phyloP scores from a whole-genome alignment of 2,888 invertebrate species.

The Stictocephala bisonia region DNA sequence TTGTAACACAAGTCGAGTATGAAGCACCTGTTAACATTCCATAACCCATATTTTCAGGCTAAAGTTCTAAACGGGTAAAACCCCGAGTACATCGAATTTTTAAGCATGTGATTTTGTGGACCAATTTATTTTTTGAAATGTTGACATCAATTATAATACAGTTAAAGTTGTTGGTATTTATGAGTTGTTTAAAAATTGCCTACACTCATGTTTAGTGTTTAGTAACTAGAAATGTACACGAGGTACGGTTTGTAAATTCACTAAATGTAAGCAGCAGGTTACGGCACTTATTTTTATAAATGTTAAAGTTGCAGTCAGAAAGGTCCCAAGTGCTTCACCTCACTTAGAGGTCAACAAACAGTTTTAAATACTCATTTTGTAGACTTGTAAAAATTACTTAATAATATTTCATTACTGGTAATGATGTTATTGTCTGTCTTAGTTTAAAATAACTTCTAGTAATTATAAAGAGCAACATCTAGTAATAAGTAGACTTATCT shows the following conservation, averaged over 20 bases:
- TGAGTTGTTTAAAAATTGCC: constrained; percentile 31
- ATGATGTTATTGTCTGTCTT: constrained; percentile 44
- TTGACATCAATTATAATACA: constrained; percentile 19
- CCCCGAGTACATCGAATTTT: constrained; percentile 56
- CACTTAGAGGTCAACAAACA: constrained; percentile 33
- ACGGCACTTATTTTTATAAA: constrained; percentile 34
- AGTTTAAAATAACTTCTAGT: constrained; percentile 39
- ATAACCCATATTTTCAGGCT: constrained; percentile 42
- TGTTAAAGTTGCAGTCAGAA: constrained; percentile 11
- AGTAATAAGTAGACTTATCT: constrained; percentile 43
- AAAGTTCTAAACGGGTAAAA: constrained; percentile 36
- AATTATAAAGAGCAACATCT: constrained; percentile 34
- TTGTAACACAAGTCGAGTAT: constrained; percentile 38
- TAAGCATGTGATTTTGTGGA: constrained; percentile 57
- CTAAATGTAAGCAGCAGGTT: constrained; percentile 11
- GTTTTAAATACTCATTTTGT: constrained; percentile 44
- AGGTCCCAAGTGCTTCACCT: constrained; percentile 48
- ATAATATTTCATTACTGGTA: constrained; percentile 36
- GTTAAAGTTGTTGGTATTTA: constrained; percentile 33
- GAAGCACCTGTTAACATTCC: constrained; percentile 51
- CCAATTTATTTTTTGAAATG: constrained; percentile 50
- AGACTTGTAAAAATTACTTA: constrained; percentile 35
- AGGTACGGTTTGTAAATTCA: constrained; percentile 30
- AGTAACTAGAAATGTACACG: neutral
- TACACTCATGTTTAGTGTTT: constrained; percentile 20